These are phyloP conservation scores for Tortrix viridana DNA, from an alignment of 2,888 invertebrate genomes.

Conservation along the genomic window DNA sequence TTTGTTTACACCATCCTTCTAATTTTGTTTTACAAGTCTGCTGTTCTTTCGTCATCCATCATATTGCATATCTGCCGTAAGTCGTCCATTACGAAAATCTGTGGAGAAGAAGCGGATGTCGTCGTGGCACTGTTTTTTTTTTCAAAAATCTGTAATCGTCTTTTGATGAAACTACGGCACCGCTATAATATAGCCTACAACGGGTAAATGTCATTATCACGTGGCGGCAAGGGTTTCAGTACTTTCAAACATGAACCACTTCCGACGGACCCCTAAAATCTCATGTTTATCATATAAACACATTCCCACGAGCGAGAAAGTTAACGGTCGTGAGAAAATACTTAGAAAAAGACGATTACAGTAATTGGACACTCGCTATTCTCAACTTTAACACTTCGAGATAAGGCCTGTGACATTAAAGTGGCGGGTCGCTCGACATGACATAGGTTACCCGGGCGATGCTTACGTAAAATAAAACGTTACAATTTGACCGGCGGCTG, in stretches of 20 bases:
- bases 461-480: conserved; percentile 32
- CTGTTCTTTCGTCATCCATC: no score
- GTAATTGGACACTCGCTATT: conserved; percentile 11
- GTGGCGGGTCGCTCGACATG: conserved; percentile 19
- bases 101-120: no score
- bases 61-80: no score
- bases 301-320: conserved; percentile 35
- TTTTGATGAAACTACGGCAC: no score
- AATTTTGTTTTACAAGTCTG: no score
- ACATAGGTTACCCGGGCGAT: conserved; percentile 28
- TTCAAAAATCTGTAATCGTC: no score
- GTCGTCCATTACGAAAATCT: no score
- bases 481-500: conserved; percentile 27
- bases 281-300: conserved; percentile 29
- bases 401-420: conserved; percentile 26
- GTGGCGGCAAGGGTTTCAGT: no score
- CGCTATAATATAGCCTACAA: no score
- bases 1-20: no score
- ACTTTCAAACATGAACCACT: conserved; percentile 8
- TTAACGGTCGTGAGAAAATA: conserved; percentile 34
- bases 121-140: no score
- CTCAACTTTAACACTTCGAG: conserved; percentile 13
- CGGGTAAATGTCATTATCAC: no score
- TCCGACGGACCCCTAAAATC: conserved; percentile 26
- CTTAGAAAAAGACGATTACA: conserved; percentile 32